Evolutionary conservation across 2,797 vertebrate species (phyloP).

Genomic region (Vipera latastei): DNA sequence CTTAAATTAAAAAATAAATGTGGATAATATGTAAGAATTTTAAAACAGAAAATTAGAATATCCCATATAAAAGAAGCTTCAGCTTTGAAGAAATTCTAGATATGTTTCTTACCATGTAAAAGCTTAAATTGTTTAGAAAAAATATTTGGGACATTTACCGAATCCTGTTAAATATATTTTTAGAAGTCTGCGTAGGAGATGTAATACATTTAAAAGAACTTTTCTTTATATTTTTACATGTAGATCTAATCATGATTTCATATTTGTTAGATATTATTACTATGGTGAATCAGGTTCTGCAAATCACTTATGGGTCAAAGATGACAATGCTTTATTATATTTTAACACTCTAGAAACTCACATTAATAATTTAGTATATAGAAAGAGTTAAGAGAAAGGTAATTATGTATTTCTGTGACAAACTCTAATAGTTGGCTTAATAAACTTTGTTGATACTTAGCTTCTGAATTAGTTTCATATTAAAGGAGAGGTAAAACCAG

Average conservation of each 20-base stretch:
- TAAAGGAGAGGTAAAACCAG: background rate
- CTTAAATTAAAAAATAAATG: background rate
- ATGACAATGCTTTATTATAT: background rate
- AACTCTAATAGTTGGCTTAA: background rate
- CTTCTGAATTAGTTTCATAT: background rate
- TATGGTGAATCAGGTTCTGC: background rate
- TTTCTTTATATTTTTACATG: background rate
- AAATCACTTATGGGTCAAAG: background rate
- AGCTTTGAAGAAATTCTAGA: background rate
- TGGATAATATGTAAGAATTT: background rate
- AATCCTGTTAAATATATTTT: background rate
- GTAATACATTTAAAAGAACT: background rate
- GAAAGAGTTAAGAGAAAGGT: background rate
- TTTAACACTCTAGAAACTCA: background rate
- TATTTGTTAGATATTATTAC: background rate
- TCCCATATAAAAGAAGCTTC: background rate
- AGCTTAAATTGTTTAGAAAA: background rate
- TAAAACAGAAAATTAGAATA: background rate
- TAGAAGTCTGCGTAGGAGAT: background rate
- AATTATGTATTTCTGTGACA: background rate
- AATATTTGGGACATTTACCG: background rate
- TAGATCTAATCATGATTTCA: background rate
- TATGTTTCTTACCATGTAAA: background rate
- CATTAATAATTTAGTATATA: background rate
- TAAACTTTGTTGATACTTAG: background rate